Base-by-base conservation (phyloP, 2,797 vertebrate genomes). In the Epinephelus malabaricus region DNA sequence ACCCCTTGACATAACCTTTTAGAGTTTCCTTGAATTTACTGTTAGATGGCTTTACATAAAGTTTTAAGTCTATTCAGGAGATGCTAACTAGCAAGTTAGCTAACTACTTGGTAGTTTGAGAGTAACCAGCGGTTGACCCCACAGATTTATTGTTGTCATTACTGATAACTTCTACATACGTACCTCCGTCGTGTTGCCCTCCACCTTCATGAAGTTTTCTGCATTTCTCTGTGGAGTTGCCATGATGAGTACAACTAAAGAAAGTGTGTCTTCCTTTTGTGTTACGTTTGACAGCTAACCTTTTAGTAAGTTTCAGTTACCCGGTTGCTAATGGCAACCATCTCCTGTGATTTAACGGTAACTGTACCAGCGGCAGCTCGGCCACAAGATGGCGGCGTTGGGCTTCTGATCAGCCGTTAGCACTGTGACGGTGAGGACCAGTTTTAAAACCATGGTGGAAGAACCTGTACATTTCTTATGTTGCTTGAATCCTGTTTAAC, bases 151-250 rank as follows among this genome's bases (percentile, higher is more conserved):
- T 25, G 30, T 15, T 47, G 2, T 9, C 9, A 17, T 11, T 11
- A 43, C 2, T 3, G 21, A 45, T 13, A 51, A 15, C 51, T n/a
- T 47, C 13, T 8, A 53, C 68, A 30, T 67, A 27, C 25, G 25
- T 27, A 96, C 95, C 94, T 94, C 86, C 25, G 85, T 73, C 0
- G 64, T 70, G 69, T 77, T 85, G 49, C 30, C 82, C 6, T 91
- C 89, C 70, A 71, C 49, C 25, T 81, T 74, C 17, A 72, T 38
- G 2, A 86, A n/a, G 19, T 81, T 79, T 60, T 67, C 85, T 11
- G 73, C 45, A 6, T 69, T 86, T 75, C 50, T 91, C n/a, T 73
- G 88, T 15, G 90, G 79, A 27, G 86, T 81, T 38, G 86, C 62
- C 92, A 92, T 93, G 11, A 15, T 18, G 30, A 54, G 11, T 3